Evolutionary conservation across 2,888 invertebrate species (phyloP), one percentile per base, ranked within the genome.

Genomic region (Ecdyonurus torrentis): DNA sequence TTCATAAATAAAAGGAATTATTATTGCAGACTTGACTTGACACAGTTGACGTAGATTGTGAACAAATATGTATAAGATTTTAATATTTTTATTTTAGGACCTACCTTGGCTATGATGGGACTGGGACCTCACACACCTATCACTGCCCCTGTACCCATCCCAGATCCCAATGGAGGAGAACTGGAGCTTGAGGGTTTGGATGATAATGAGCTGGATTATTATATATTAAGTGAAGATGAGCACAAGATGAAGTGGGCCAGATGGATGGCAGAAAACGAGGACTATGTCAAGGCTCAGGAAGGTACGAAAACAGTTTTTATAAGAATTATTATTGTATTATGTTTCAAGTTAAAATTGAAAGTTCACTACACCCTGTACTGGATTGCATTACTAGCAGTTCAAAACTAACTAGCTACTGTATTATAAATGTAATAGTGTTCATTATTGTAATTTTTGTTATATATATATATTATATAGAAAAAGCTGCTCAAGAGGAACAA

Each of bases 261-360:
- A 70, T 99, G 98, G 98, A 86, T 89, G 71, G 83, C 83, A 70
- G 77, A 90, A 1, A 96, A 98, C 74, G 91, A 89, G 1, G 86
- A 85, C 15, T 97, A 91, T 74, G 78, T 99, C 64, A 83, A 84
- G 70, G 87, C 89, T 69, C 86, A 90, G 74, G 87, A 89, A 79
- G 78, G 86, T 85, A 73, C 75, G 79, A 71, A 18, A 55, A n/a
- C n/a, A n/a, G n/a, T n/a, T n/a, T n/a, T n/a, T n/a, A n/a, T n/a
- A n/a, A n/a, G n/a, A n/a, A n/a, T n/a, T n/a, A n/a, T n/a, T n/a
- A n/a, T n/a, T n/a, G n/a, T n/a, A n/a, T n/a, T n/a, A n/a, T n/a
- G n/a, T n/a, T n/a, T n/a, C n/a, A n/a, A n/a, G n/a, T n/a, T n/a
- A n/a, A n/a, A n/a, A n/a, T n/a, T n/a, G n/a, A n/a, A n/a, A n/a